These are phyloP conservation scores for Ctenodactylus gundi DNA, from an alignment of 2,113 vertebrate species.

Conservation along the genomic window DNA sequence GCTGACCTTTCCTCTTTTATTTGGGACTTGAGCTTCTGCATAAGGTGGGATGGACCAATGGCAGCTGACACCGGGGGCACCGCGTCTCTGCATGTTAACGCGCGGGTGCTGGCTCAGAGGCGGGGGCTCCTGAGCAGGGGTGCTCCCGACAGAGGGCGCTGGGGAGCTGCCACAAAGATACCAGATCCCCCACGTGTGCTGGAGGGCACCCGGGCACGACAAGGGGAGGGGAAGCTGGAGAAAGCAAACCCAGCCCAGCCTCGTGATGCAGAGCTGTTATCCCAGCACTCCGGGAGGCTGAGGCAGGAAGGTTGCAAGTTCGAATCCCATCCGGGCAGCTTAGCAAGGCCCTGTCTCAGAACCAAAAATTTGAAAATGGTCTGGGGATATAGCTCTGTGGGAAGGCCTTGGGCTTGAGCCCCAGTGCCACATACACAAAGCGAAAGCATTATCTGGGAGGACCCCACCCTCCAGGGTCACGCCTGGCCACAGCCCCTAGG, in stretches of 20 bases:
- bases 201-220: no score
- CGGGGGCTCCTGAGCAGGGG: not conserved
- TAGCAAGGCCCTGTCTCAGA: no score
- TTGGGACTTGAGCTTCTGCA: not conserved
- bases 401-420: no score
- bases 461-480: not conserved
- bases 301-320: no score
- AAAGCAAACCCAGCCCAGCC: not conserved
- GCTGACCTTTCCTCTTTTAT: no score
- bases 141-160: accelerated
- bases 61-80: not conserved
- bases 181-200: not conserved
- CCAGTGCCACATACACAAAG: no score
- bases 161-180: not conserved
- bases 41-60: not conserved
- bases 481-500: not conserved
- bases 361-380: no score
- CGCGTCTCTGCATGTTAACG: not conserved
- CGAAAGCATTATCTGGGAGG: no score
- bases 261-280: no score
- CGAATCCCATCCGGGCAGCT: no score
- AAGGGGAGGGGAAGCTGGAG: not conserved
- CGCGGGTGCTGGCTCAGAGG: not conserved
- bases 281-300: no score
- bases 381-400: no score